Evolutionary conservation across 1,140 invertebrate species (phyloP), one percentile per base, ranked within the genome.

Genomic region (Doryteuthis pealeii): DNA sequence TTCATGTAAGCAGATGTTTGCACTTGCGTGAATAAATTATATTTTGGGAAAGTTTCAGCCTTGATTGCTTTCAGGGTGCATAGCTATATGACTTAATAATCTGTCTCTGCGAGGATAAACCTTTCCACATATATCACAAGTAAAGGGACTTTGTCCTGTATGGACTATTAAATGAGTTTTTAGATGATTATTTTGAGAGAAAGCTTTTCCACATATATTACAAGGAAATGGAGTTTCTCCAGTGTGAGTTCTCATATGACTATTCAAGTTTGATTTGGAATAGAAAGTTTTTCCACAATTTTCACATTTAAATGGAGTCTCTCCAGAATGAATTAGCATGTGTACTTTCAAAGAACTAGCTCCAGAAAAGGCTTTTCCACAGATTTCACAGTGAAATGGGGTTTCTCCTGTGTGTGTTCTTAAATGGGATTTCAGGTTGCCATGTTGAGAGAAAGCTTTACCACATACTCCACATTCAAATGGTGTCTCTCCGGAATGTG

Each of bases 311-410:
- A 83, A 89, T 14, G 87, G 88, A 77, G 88, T 89, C 77, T 89
- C 87, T 18, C 87, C 88, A 0, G 87, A 87, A 73, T 89, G 88
- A 70, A 87, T 89, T 49, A 87, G 77, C 2, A 85, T 78, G 74
- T 89, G 88, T 45, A 89, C 77, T 14, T 86, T 82, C 14, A 89
- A 78, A 77, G 89, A 88, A 79, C 86, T 88, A 3, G 87, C 87
- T 8, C 18, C 31, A 32, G 66, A 31, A 68, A 68, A 68, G 22
- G 66, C 5, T 68, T 94, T 90, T 76, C 92, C 92, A 88, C 94
- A 96, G 0, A 94, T 93, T 0, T 93, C 92, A 84, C 94, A 96
- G 81, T 95, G 95, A 89, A 96, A 94, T 0, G 94, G 94, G 22
- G 74, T 78, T 65, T 78, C 77, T 5, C 77, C 77, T 2, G 77